Percentiles rank a stretch among this genome's conserved stretches.
These are phyloP conservation scores for Rhabdornis inornatus DNA, from an alignment of 2,113 vertebrate species.

Conservation along the genomic window DNA sequence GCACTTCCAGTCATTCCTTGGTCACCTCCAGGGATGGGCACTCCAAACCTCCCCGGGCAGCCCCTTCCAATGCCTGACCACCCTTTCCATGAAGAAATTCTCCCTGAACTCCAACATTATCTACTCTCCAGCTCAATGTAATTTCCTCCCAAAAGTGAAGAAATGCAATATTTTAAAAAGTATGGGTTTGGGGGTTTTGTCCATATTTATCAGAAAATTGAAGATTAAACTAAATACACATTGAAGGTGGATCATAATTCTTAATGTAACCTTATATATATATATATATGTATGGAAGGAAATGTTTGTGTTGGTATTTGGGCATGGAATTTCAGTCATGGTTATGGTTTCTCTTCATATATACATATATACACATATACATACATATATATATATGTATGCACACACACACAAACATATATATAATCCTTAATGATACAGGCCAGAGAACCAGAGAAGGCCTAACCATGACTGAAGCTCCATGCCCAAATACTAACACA, in stretches of 20 bases:
- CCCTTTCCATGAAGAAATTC: not conserved
- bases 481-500: not conserved
- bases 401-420: no score
- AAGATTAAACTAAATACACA: not conserved
- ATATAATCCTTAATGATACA: not conserved
- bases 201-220: not conserved
- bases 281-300: not conserved
- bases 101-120: not conserved
- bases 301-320: not conserved
- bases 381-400: no score
- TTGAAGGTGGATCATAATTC: not conserved
- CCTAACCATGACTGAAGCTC: not conserved
- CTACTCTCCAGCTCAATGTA: not conserved
- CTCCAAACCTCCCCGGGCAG: not conserved
- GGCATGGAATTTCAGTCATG: not conserved
- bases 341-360: no score
- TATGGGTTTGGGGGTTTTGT: fast-evolving
- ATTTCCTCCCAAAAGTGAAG: not conserved
- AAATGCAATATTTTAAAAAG: not conserved
- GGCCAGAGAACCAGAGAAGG: not conserved
- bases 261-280: not conserved
- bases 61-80: not conserved
- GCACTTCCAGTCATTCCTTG: fast-evolving
- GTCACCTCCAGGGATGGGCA: not conserved
- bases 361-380: not conserved